Evolutionary conservation across 2,888 invertebrate species (phyloP), one percentile per base, ranked within the genome.

Genomic region (Drosophila emarginata): DNA sequence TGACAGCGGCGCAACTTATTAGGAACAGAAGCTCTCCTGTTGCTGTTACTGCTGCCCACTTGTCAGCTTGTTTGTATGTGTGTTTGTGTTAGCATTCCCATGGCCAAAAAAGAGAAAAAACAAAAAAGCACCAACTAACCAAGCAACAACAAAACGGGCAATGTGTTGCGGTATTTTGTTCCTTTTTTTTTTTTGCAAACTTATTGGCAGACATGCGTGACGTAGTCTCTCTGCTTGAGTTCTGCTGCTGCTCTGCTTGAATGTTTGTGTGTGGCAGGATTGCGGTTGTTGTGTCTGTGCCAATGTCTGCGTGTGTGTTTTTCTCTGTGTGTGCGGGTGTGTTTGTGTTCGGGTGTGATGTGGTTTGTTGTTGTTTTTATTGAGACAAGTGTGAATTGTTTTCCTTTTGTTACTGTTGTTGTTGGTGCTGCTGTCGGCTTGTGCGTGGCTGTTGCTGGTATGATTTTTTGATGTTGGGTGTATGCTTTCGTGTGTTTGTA

Each of bases 341-440:
- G 74, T 37, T 40, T 63, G 51, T 69, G 61, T 74, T 68, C 58
- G 54, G 75, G 70, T 65, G 57, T 71, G 71, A 50, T 50, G 61
- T 50, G 61, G 68, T 72, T 70, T 75, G 67, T 70, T 81, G 67
- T 77, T 83, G 86, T 80, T 80, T 83, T 79, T 83, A 88, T 88
- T 86, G 88, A 80, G 88, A 80, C 88, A 85, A 85, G 88, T 85
- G 84, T 87, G 88, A 85, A 85, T 88, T 85, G 84, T 83, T 85
- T 83, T 85, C 78, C 86, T 76, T 77, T 81, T 72, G 77, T 78
- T 77, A 28, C 63, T 76, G 77, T 69, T 83, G 57, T 32, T 72
- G 54, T 74, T 77, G 36, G 59, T 76, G 77, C 66, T 83, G 57
- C 39, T 72, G 70, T 63, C 62, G 37, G 66, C 66, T 64, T 80